Base-by-base conservation (phyloP, 2,888 invertebrate genomes). In the Macaria notata region DNA sequence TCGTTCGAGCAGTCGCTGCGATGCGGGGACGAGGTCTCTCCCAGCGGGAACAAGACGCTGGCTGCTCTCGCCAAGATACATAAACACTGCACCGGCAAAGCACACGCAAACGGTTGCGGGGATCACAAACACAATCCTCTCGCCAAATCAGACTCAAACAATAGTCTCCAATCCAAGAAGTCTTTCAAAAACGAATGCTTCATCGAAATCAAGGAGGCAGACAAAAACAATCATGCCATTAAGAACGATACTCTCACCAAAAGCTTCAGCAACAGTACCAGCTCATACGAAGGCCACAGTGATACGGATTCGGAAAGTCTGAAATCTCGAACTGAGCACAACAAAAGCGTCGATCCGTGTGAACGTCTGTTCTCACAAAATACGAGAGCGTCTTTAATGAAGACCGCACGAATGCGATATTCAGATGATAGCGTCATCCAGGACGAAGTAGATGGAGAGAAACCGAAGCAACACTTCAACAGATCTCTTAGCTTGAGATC, bases 1-100 rank as follows among this genome's bases (percentile, higher is more conserved):
- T 79, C 92, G 42, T 94, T 94, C 69, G 93, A 93, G 79, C 93
- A 92, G 71, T 93, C 94, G 56, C 81, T 94, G 64, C 89, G 94
- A 56, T 87, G 91, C 63, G 91, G 92, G 54, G 88, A 89, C 69
- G 88, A 91, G 54, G 65, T 83, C 64, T 89, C 89, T 53, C 88
- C 92, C 30, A 88, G 73, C 63, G 86, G 88, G 29, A 92, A 90
- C 54, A 92, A 92, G 69, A 92, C 86, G 29, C 86, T 92, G 59
- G 92, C 91, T 56, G 92, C 92, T 50, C 81, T 92, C 62, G 92
- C 92, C 67, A 93, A 93, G 73, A 93, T 93, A 59, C 96, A 96
- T 78, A 94, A 93, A 71, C 94, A 94, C 53, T 96, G 96, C 79
- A 95, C 94, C 38, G 96, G 96, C 36, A 94, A 94, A 73, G 94